Percentiles rank a stretch among this genome's conserved stretches.
Evolutionary conservation across 2,888 invertebrate genomes (phyloP).

Genomic region (Cephus pulcher): DNA sequence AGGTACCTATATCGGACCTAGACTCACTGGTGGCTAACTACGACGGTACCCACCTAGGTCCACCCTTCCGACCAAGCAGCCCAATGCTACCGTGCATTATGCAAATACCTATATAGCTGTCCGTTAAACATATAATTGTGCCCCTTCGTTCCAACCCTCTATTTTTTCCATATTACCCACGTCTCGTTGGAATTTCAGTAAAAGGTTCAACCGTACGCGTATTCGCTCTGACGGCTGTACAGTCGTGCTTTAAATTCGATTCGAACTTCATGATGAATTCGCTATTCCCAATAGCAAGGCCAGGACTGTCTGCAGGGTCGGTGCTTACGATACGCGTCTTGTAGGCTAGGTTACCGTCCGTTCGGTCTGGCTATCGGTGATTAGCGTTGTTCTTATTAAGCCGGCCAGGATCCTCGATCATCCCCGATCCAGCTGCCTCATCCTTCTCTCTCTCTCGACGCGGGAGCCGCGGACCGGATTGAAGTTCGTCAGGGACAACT

Average conservation of each 20-base stretch:
- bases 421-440: conserved; percentile 14
- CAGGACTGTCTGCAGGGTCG: neutral
- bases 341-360: neutral
- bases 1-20: neutral
- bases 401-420: neutral
- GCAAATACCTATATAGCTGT: neutral
- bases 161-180: neutral
- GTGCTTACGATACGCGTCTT: neutral
- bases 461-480: neutral
- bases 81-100: neutral
- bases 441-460: conserved; percentile 17
- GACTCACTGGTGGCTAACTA: neutral
- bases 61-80: neutral
- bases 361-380: neutral
- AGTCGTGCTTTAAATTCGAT: neutral
- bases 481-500: conserved; percentile 21
- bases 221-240: neutral
- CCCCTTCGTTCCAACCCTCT: neutral
- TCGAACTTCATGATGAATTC: neutral
- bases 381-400: neutral
- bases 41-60: neutral
- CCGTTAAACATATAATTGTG: neutral
- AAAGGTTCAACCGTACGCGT: neutral
- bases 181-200: neutral
- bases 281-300: neutral